These are phyloP conservation scores for Eudasyphora cyanicolor DNA, from an alignment of 2,888 invertebrate species.

Conservation along the genomic window DNA sequence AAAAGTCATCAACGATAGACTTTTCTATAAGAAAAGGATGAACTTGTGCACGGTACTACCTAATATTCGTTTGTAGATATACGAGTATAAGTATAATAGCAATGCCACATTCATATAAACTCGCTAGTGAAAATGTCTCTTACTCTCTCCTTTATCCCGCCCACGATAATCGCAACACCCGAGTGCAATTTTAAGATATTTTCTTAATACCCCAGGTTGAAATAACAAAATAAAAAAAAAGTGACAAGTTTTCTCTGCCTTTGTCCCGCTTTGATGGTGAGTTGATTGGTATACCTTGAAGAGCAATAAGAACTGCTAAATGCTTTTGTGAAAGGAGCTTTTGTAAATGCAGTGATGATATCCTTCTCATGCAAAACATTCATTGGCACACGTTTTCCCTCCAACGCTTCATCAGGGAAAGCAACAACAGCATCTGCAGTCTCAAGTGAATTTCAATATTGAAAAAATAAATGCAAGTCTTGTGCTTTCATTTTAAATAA, in stretches of 20 bases:
- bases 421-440: neutral
- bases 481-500: slow-evolving; percentile 32
- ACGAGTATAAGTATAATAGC: no score
- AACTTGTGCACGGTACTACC: no score
- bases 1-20: no score
- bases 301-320: slow-evolving; percentile 5
- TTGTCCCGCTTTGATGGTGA: neutral
- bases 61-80: no score
- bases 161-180: neutral
- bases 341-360: slow-evolving; percentile 1
- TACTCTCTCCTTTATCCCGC: no score
- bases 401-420: neutral
- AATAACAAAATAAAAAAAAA: slow-evolving; percentile 11
- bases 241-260: slow-evolving; percentile 27
- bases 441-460: slow-evolving; percentile 15
- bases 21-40: no score
- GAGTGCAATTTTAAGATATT: slow-evolving; percentile 15
- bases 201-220: slow-evolving; percentile 4
- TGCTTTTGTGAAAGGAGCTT: slow-evolving; percentile 15
- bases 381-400: neutral
- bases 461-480: slow-evolving; percentile 1
- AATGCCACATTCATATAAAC: no score
- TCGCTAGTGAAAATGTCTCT: no score
- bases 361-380: neutral
- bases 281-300: slow-evolving; percentile 34